Percentiles rank a stretch among this genome's conserved stretches.
These are phyloP conservation scores for Chymomyza procnemis DNA, from an alignment of 2,888 invertebrate genomes.

Conservation along the genomic window DNA sequence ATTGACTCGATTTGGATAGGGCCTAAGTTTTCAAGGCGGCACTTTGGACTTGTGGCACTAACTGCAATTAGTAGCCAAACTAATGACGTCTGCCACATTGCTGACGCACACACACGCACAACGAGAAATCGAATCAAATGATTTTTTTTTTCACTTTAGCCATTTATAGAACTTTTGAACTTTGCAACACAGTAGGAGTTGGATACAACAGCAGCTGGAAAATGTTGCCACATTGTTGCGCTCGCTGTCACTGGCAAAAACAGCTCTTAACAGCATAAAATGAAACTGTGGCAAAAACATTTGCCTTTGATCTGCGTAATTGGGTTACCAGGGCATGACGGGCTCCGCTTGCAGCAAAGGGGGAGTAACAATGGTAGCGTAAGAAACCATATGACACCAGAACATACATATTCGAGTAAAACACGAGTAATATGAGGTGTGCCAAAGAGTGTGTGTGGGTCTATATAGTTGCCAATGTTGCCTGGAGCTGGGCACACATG, in stretches of 20 bases:
- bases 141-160: background rate
- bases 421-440: slow-evolving; percentile 3
- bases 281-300: background rate
- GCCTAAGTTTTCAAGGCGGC: too few species aligned
- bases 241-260: background rate
- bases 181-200: background rate
- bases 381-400: too few species aligned
- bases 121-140: background rate
- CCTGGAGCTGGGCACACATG: background rate
- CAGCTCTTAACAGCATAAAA: background rate
- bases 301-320: slow-evolving; percentile 40
- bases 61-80: background rate
- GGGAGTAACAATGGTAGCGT: background rate
- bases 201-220: background rate
- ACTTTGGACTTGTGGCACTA: background rate
- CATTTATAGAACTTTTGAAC: background rate
- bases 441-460: slow-evolving; percentile 3
- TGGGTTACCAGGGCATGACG: slow-evolving; percentile 35
- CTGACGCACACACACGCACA: background rate
- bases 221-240: background rate
- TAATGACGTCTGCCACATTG: background rate
- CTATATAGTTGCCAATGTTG: slow-evolving; percentile 29
- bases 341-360: background rate
- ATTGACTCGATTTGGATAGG: too few species aligned
- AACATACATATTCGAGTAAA: background rate